Conservation (phyloP, 2,888 invertebrate genomes). For the Octonoba sinensis region DNA sequence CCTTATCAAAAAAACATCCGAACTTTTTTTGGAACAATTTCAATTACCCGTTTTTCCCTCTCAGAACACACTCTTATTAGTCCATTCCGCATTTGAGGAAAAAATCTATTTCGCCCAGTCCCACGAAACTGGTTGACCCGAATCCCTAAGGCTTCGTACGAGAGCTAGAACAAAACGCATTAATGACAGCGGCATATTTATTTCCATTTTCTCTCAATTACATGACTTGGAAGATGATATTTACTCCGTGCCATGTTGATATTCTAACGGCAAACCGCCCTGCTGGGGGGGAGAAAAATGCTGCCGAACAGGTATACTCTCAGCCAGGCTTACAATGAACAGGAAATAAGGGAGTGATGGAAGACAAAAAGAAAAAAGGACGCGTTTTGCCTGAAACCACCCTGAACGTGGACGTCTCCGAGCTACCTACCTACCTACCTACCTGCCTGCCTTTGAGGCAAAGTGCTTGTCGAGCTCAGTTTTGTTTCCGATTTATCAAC, state of each 20-base stretch:
- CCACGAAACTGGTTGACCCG: no score
- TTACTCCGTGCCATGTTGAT: neutral
- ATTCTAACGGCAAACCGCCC: slow-evolving; percentile 40
- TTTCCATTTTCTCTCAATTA: no score
- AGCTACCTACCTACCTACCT: neutral
- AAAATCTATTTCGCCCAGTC: no score
- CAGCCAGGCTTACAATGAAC: slow-evolving; percentile 46
- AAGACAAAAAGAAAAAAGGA: slow-evolving; percentile 41
- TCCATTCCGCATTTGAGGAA: no score
- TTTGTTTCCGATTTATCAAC: neutral
- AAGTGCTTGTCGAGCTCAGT: neutral
- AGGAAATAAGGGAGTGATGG: slow-evolving; percentile 57
- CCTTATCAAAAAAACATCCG: no score
- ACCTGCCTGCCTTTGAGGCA: neutral
- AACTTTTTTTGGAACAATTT: no score
- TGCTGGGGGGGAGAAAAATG: slow-evolving; percentile 29
- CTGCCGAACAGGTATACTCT: slow-evolving; percentile 29
- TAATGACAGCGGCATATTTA: no score
- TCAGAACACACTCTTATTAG: no score
- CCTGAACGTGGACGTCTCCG: slow-evolving; percentile 8
- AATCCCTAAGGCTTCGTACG: no score
- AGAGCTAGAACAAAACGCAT: no score
- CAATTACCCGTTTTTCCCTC: no score
- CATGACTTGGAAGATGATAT: no score
- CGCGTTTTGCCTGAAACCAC: slow-evolving; percentile 29